Conservation (phyloP, 2,888 invertebrate species). For the Junonia oenone region DNA sequence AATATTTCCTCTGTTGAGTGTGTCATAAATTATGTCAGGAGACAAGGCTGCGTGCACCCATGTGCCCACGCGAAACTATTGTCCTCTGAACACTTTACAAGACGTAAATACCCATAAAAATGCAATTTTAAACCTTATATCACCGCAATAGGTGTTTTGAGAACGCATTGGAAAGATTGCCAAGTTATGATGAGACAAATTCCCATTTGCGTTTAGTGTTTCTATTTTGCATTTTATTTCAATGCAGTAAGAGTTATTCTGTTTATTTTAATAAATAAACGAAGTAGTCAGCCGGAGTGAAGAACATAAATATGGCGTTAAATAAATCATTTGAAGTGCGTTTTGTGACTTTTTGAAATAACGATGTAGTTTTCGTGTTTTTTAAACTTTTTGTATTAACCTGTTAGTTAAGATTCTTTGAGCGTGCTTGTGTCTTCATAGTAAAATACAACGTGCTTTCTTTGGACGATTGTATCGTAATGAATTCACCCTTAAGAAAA, state of each 20-base stretch:
- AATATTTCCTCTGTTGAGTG: neutral
- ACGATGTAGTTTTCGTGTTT: conserved; percentile 12
- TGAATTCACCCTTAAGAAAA: too few relatives aligned
- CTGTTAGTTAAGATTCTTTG: neutral
- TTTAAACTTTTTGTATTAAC: conserved; percentile 10
- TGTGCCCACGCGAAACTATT: conserved; percentile 57
- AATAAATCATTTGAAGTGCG: conserved; percentile 69
- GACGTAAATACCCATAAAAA: neutral
- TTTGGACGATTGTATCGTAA: too few relatives aligned
- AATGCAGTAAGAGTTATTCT: neutral
- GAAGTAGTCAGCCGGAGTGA: conserved; percentile 17
- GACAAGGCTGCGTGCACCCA: conserved; percentile 42
- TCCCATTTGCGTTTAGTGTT: neutral
- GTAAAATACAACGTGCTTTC: neutral
- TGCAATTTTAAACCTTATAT: conserved; percentile 35
- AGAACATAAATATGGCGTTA: conserved; percentile 66
- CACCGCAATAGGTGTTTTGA: conserved; percentile 20
- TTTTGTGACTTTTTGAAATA: conserved; percentile 42
- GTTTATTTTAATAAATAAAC: neutral
- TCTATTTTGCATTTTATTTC: conserved; percentile 1
- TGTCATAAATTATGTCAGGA: conserved; percentile 6
- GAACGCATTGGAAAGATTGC: conserved; percentile 3
- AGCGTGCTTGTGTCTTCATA: neutral
- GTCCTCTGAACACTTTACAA: conserved; percentile 37
- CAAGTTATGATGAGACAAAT: conserved; percentile 8